Evolutionary conservation across 1,140 invertebrate species (phyloP), one percentile per base, ranked within the genome.

Genomic region (Drosophila obscura): DNA sequence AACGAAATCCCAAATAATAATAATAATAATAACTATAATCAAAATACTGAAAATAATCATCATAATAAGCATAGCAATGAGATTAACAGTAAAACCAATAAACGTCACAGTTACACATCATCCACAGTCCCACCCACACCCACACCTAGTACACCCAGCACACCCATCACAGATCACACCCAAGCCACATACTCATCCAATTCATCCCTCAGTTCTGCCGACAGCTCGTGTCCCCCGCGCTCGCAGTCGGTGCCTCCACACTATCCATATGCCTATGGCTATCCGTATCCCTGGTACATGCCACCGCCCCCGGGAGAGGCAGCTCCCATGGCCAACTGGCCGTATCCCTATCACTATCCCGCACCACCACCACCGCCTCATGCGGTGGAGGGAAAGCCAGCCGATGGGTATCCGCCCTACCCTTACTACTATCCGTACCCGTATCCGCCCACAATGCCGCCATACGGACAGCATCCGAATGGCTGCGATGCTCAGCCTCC

Each of bases 401-500:
- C 53, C 2, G 83, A 87, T 2, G 71, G 41, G 15, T 83, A 73
- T 67, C 57, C 79, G 1, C 63, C 83, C 1, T 91, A 91, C 67
- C 77, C 85, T 0, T 91, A 90, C 64, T 91, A 85, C 51, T 91
- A 91, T 26, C 89, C 90, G 0, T 91, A 84, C 24, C 80, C 74
- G 48, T 73, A 82, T 46, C 81, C 80, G 1, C 84, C 84, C 22
- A 73, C 80, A 4, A 11, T 69, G 13, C 78, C 65, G 39, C 66
- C 73, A 15, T 84, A 77, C 52, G 75, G 67, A 0, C 71, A 72
- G 39, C 49, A 72, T 13, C 60, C 66, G 2, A 57, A 24, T 6
- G 68, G 11, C 35, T 4, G 35, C 11, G 35, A 39, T 13, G 35
- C 35, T 39, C 58, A 66, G 5, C 48, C 43, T 6, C 22, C 61